Base-by-base conservation (phyloP, 2,797 vertebrate species). In the Tenualosa thibaudeaui region DNA sequence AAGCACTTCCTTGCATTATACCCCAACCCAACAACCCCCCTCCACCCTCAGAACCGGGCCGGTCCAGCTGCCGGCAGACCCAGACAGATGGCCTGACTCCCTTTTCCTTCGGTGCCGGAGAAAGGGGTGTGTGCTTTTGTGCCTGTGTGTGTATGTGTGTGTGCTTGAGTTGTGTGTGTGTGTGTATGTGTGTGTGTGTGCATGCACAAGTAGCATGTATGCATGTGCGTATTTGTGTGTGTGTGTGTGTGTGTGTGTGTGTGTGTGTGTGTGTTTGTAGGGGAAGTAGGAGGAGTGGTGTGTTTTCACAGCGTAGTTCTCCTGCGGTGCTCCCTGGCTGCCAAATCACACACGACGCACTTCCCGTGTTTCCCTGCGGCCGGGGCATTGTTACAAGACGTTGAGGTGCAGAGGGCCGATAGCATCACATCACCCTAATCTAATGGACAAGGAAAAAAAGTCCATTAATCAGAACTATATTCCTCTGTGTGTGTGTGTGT, bases 321-420 rank as follows among this genome's bases (percentile, higher is more conserved):
- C 88, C 90, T 84, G 88, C 87, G 83, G 86, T 58, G 87, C 56
- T 37, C 84, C 81, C 84, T 53, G 85, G 82, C 86, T 91, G 93
- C 91, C 93, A 94, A 92, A 89, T 90, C 91, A 92, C 87, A 93
- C 91, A 90, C 40, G 3, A 86, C 68, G 40, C 7, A 87, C 91
- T 93, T 93, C 91, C 94, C 91, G 40, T 84, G 88, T 82, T 82
- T 85, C 90, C 90, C 46, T 53, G 60, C 9, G 13, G 88, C 88
- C 89, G 87, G 84, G 86, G 71, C 85, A 19, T 53, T 87, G 82
- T 90, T 90, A 88, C 83, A 17, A 78, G 71, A 40, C 40, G 71
- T 40, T 5, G 71, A 78, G 26, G 65, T 37, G 65, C 0, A 13
- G 37, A 46, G 71, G 15, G 1, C 71, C 13, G 71, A 78, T 78